Conservation (phyloP, 2,113 vertebrate genomes). For the Agapornis roseicollis region DNA sequence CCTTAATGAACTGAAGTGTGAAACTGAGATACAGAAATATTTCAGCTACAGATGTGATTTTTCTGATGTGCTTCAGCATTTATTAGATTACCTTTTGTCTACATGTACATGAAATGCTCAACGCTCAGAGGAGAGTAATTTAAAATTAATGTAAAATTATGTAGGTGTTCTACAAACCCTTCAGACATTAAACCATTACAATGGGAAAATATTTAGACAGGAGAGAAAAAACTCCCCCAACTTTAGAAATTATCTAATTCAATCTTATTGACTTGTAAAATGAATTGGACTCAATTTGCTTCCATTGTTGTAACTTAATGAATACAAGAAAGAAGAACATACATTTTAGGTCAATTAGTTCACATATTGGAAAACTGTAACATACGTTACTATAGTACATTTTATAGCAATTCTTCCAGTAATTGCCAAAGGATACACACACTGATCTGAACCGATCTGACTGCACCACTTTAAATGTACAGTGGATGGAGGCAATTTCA, state of each 20-base stretch:
- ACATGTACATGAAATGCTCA: not conserved
- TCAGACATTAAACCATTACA: not conserved
- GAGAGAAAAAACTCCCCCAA: accelerated
- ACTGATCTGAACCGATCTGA: not conserved
- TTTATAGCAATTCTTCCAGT: not conserved
- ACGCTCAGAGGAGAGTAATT: not conserved
- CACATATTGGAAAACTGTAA: not conserved
- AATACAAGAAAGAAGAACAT: not conserved
- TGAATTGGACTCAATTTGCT: not conserved
- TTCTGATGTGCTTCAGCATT: not conserved
- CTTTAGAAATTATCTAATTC: not conserved
- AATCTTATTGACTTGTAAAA: not conserved
- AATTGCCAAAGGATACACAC: not conserved
- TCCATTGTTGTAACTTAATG: not conserved
- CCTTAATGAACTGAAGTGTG: not conserved
- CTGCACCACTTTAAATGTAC: not conserved
- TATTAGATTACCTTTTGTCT: not conserved
- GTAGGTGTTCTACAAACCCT: not conserved
- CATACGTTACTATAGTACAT: not conserved
- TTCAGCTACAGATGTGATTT: not conserved
- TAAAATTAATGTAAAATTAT: not conserved
- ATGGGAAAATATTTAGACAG: not conserved
- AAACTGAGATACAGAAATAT: not conserved
- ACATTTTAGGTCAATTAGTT: not conserved
- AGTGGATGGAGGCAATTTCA: accelerated